These are phyloP conservation scores for Pangasianodon gigas DNA, from an alignment of 2,113 vertebrate species.

Conservation along the genomic window DNA sequence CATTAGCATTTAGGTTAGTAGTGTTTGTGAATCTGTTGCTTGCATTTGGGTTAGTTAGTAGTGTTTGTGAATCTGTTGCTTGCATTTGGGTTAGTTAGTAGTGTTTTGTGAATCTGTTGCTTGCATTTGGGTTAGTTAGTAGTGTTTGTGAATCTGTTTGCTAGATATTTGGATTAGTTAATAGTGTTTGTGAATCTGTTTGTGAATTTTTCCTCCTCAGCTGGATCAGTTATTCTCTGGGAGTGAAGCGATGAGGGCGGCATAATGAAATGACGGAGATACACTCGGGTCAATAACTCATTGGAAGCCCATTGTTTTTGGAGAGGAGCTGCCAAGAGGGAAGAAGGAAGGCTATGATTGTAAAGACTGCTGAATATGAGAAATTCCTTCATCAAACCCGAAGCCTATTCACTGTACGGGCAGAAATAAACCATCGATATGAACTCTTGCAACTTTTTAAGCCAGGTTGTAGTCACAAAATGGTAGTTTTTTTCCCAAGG, in stretches of 20 bases:
- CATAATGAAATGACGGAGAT: conserved; percentile 83
- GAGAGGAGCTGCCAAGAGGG: conserved; percentile 52
- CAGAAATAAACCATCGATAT: background rate
- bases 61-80: background rate
- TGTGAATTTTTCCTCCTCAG: conserved; percentile 62
- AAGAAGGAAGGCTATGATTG: conserved; percentile 67
- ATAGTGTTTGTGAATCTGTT: background rate
- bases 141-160: background rate
- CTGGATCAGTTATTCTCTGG: conserved; percentile 88
- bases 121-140: background rate
- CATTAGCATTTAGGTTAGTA: background rate
- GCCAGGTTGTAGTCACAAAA: background rate
- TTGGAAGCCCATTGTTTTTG: conserved; percentile 82
- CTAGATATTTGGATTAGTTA: background rate
- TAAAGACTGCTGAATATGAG: background rate
- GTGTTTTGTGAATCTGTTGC: background rate
- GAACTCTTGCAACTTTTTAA: background rate
- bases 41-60: background rate
- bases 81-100: background rate
- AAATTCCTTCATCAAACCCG: conserved; percentile 8
- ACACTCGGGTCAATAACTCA: conserved; percentile 91
- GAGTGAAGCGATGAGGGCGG: conserved; percentile 82
- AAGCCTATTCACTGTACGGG: background rate
- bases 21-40: background rate
- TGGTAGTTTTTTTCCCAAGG: background rate